Evolutionary conservation across 2,888 invertebrate genomes (phyloP), one percentile per base, ranked within the genome.

Genomic region (Lumbricus terrestris): DNA sequence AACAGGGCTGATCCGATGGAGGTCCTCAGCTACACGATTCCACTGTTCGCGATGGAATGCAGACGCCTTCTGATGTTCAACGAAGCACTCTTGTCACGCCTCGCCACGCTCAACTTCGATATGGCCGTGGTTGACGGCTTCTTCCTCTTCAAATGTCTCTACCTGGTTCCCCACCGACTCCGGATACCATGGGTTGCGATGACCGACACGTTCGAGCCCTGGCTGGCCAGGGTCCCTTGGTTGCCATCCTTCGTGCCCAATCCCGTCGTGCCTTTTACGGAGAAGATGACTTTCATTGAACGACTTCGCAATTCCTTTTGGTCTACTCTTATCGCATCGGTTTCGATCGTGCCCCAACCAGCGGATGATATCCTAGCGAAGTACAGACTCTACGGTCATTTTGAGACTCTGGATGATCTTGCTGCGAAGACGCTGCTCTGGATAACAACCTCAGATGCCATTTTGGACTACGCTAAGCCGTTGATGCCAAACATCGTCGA

Each of bases 121-220:
- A 4, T 91, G n/a, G 88, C 90, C 11, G 89, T 91, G 33, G 90
- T 90, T 13, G 91, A 91, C 88, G 89, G 85, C 3, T 40, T 90
- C 33, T 88, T 91, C 34, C 37, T 90, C 34, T 69, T 91, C 34
- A 90, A 89, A 37, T 90, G 90, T 29, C 88, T 89, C 35, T 90
- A 42, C 33, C 88, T 91, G 40, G 38, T 91, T 18, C 91, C 91
- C 40, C 91, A 91, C 34, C 82, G 90, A 37, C 90, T 91, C 23
- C 90, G 88, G 23, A 38, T 91, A 34, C 91, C 90, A 0, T 89
- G 40, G 90, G 88, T 91, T 16, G 88, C 90, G 23, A 83, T 85
- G 54, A 88, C 88, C 82, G 91, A 89, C 82, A 29, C 88, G 6
- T 82, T 91, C 29, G 89, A 91, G 23, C 91, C 91, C 33, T 91